Base-by-base conservation (phyloP, 2,888 invertebrate species). In the Norana najaformis region DNA sequence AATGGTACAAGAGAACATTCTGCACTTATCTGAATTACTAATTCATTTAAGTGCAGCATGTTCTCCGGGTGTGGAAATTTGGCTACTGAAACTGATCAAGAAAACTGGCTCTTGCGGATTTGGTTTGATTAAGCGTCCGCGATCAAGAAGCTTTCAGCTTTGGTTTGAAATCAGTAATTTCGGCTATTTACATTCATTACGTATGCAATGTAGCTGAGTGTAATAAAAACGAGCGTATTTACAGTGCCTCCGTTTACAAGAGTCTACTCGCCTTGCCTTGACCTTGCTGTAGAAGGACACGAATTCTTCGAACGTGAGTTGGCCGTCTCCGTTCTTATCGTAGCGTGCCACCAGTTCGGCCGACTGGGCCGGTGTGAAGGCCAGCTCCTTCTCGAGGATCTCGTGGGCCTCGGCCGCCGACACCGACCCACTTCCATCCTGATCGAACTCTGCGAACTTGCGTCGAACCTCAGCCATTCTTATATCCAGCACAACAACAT, bases 251-350 rank as follows among this genome's bases (percentile, higher is more conserved):
- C 30, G n/a, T n/a, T n/a, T n/a, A n/a, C 53, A 53, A 30, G 23
- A 53, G 47, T 69, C n/a, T 47, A 90, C 91, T 90, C 89, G 90
- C 91, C 91, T 91, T 35, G 90, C 53, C 83, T 90, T 90, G 90
- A 91, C 91, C 83, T 90, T 91, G 82, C 39, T 53, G 89, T 91
- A 91, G 90, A 91, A 91, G 34, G 88, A 83, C 53, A 90, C 90
- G 38, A 92, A 91, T 85, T 92, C 92, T 88, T 92, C 91, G 85
- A 90, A 91, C 37, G 88, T 90, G n/a, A 91, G 90, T 23, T 91
- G 90, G 0, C 92, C 92, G 90, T 92, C 92, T 13, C 90, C 90
- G 88, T 91, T 91, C 83, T 90, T 89, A 89, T 92, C 92, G 83
- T 91, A 91, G 8, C 88, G 41, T 36, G 37, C 36, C 6, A 92